A percentile compares a stretch with the other conserved stretches of the same genome.
phyloP scores from a whole-genome alignment of 2,888 invertebrate species.

The Trypoxylon attenuatum region DNA sequence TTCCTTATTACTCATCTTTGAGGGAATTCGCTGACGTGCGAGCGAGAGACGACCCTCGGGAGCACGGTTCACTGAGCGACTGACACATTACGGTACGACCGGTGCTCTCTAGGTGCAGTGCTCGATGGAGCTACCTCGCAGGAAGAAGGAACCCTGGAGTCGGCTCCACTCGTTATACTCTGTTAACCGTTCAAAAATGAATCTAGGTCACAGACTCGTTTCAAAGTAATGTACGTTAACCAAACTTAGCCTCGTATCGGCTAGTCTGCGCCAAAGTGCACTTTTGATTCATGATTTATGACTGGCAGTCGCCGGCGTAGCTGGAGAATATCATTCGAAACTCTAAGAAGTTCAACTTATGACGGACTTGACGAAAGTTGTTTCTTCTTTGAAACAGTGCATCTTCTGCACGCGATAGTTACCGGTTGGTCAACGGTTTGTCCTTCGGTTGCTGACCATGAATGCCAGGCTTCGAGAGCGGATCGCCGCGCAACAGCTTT shows the following conservation, averaged over 20 bases:
- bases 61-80: slow-evolving; percentile 38
- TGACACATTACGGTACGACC: neutral
- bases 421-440: too few relatives aligned
- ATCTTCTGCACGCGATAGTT: too few relatives aligned
- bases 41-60: slow-evolving; percentile 15
- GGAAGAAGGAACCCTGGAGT: slow-evolving; percentile 22
- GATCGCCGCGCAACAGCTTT: too few relatives aligned
- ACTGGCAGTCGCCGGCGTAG: too few relatives aligned
- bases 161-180: slow-evolving; percentile 42
- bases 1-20: slow-evolving; percentile 53
- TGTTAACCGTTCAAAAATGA: slow-evolving; percentile 49
- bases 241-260: neutral
- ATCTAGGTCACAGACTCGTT: slow-evolving; percentile 40
- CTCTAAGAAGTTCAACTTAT: too few relatives aligned
- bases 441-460: too few relatives aligned
- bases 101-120: slow-evolving; percentile 23
- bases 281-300: neutral
- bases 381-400: too few relatives aligned
- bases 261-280: too few relatives aligned
- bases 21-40: slow-evolving; percentile 56
- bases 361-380: too few relatives aligned
- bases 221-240: slow-evolving; percentile 19
- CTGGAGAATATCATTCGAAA: too few relatives aligned
- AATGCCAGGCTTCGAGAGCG: too few relatives aligned
- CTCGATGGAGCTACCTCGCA: slow-evolving; percentile 8